Evolutionary conservation across 2,888 invertebrate genomes (phyloP).

Genomic region (Fragum whitleyi): DNA sequence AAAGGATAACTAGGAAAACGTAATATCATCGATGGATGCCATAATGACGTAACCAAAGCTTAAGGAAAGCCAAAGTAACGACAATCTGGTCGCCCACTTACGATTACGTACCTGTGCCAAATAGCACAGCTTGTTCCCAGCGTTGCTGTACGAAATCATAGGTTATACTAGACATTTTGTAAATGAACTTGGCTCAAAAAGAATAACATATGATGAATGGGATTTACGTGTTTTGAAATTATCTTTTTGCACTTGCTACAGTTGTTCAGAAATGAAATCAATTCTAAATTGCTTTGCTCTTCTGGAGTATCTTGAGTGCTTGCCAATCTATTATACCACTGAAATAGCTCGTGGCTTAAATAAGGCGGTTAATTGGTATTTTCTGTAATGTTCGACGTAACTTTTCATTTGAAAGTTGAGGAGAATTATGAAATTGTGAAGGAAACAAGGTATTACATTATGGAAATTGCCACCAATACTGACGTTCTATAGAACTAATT

Average conservation of each 20-base stretch:
- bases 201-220: constrained; percentile 23
- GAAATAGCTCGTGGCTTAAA: constrained; percentile 12
- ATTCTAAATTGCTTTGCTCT: constrained; percentile 6
- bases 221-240: constrained; percentile 19
- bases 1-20: too few relatives aligned
- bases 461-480: too few relatives aligned
- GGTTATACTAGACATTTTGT: constrained; percentile 7
- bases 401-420: too few relatives aligned
- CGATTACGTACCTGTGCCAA: constrained; percentile 16
- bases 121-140: constrained; percentile 11
- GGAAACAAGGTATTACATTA: too few relatives aligned
- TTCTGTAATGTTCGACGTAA: too few relatives aligned
- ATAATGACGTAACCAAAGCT: too few relatives aligned
- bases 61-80: too few relatives aligned
- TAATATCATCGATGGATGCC: too few relatives aligned
- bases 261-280: constrained; percentile 20
- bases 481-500: too few relatives aligned
- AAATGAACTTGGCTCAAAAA: constrained; percentile 22
- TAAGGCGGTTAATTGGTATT: not conserved
- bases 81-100: too few relatives aligned
- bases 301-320: constrained; percentile 8
- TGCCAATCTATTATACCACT: constrained; percentile 16
- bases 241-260: constrained; percentile 26
- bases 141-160: not conserved
- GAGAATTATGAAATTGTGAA: too few relatives aligned